Evolutionary conservation across 2,113 vertebrate genomes (phyloP).

Genomic region (Malurus cyaneus): DNA sequence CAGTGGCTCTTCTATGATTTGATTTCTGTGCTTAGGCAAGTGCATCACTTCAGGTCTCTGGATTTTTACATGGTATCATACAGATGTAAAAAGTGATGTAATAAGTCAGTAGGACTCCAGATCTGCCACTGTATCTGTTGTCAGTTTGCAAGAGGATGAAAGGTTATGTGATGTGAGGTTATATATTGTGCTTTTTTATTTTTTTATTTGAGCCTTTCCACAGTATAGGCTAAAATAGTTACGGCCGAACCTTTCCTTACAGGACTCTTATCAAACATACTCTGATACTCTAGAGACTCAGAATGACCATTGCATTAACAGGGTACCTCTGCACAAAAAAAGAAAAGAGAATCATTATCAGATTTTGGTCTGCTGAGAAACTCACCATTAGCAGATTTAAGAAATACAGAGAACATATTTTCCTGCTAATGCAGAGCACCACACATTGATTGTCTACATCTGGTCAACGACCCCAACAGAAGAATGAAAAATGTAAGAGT

Average conservation of each 20-base stretch:
- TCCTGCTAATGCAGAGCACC: not conserved
- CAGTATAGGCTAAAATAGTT: not conserved
- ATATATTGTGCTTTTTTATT: too few relatives aligned
- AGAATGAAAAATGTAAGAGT: not conserved
- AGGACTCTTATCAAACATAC: not conserved
- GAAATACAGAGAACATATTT: not conserved
- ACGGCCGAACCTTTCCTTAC: not conserved
- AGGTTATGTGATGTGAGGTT: not conserved
- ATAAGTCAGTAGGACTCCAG: not conserved
- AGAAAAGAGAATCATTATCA: not conserved
- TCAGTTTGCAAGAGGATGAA: not conserved
- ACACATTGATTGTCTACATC: not conserved
- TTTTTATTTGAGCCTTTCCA: not conserved
- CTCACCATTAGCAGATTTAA: not conserved
- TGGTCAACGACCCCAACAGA: not conserved
- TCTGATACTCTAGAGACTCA: not conserved
- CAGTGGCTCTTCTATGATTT: not conserved
- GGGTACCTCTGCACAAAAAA: not conserved
- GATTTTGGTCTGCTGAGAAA: not conserved
- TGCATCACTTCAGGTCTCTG: not conserved
- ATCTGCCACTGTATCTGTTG: not conserved
- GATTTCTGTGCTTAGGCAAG: not conserved
- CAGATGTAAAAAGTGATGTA: not conserved
- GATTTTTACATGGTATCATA: rapidly evolving
- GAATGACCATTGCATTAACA: not conserved